Percentiles rank a stretch among this genome's conserved stretches.
These are phyloP conservation scores for Scaptomyza montana DNA, from an alignment of 1,140 invertebrate genomes.

Conservation along the genomic window DNA sequence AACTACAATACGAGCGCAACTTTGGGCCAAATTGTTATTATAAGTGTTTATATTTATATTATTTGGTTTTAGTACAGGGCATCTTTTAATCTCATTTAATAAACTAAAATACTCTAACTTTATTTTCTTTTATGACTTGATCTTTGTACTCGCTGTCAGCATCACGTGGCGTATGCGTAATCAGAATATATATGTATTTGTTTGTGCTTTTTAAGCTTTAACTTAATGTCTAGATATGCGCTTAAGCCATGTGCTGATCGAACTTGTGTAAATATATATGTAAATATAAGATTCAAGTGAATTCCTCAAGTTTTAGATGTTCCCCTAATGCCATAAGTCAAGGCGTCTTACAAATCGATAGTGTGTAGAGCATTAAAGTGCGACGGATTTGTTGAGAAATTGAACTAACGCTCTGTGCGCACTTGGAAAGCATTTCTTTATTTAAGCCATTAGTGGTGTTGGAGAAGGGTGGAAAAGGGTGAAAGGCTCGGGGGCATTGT, in stretches of 20 bases:
- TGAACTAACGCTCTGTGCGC: constrained; percentile 9
- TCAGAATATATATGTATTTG: constrained; percentile 3
- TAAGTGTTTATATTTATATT: too few relatives aligned
- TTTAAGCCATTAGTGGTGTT: constrained; percentile 39
- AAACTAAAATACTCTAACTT: not conserved
- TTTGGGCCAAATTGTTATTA: too few relatives aligned
- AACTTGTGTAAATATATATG: not conserved
- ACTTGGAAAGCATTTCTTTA: constrained; percentile 4
- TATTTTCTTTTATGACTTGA: constrained; percentile 21
- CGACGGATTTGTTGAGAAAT: not conserved
- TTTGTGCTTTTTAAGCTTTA: constrained; percentile 6
- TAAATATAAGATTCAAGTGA: not conserved
- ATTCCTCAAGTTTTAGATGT: not conserved
- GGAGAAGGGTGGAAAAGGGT: not conserved
- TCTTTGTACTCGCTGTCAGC: not conserved
- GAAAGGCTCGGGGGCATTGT: constrained; percentile 57
- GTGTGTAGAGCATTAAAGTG: constrained; percentile 5
- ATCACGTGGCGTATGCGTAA: constrained; percentile 40
- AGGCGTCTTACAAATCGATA: constrained; percentile 21
- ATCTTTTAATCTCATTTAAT: not conserved
- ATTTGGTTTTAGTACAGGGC: not conserved
- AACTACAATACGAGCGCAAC: too few relatives aligned
- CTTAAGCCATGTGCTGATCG: not conserved
- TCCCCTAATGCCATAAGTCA: not conserved
- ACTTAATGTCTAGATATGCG: not conserved